Evolutionary conservation across 2,797 vertebrate species (phyloP).

Genomic region (Ctenopoma multispine): DNA sequence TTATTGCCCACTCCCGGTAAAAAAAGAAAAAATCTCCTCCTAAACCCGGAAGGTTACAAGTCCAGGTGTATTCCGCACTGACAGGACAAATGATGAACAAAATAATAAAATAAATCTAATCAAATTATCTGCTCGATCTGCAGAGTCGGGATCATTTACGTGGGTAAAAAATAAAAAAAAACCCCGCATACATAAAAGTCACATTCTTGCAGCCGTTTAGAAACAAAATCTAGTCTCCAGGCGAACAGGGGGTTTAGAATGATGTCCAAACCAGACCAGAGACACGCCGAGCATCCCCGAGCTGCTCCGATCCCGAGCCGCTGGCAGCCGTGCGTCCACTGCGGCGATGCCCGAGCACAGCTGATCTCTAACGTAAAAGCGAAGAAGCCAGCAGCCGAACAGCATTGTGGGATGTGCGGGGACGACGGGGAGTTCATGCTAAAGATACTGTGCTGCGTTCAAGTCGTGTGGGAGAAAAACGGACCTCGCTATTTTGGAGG

Average conservation of each 20-base stretch:
- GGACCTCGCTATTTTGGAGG: neutral
- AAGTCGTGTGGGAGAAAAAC: conserved; percentile 39
- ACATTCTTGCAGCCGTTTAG: conserved; percentile 59
- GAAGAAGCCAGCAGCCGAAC: conserved; percentile 55
- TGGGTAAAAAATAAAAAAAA: conserved; percentile 17
- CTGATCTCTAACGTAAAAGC: conserved; percentile 66
- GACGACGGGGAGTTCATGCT: conserved; percentile 52
- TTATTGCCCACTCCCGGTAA: conserved; percentile 81
- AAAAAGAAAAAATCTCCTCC: conserved; percentile 65
- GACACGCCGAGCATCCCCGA: conserved; percentile 68
- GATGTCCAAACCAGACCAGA: conserved; percentile 48
- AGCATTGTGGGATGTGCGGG: conserved; percentile 78
- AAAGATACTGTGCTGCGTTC: conserved; percentile 49
- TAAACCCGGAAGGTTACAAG: conserved; percentile 54
- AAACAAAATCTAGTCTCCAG: conserved; percentile 26
- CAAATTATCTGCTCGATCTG: conserved; percentile 21
- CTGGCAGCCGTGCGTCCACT: conserved; percentile 68
- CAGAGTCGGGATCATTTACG: neutral
- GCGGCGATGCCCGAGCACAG: conserved; percentile 78
- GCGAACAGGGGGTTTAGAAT: conserved; percentile 29
- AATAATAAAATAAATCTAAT: conserved; percentile 25
- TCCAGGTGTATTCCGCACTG: conserved; percentile 63
- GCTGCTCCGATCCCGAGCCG: conserved; percentile 67
- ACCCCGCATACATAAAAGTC: conserved; percentile 27
- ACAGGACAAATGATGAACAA: conserved; percentile 34